Evolutionary conservation across 2,888 invertebrate genomes (phyloP).

Genomic region (Scaptomyza flava): DNA sequence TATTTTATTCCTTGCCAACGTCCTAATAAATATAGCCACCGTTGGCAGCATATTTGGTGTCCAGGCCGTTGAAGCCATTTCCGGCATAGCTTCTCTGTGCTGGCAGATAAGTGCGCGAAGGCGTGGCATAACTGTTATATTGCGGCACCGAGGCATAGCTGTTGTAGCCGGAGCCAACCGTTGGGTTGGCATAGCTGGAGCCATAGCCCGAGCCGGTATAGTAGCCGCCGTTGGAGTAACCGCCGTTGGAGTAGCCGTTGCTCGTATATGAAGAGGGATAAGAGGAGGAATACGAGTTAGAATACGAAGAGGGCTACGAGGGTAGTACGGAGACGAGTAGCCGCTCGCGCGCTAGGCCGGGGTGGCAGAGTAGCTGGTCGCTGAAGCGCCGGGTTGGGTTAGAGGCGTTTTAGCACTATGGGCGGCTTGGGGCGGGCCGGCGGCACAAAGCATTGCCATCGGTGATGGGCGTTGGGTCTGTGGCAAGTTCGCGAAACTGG

Average conservation of each 20-base stretch:
- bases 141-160: slow-evolving; percentile 59
- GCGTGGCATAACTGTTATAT: slow-evolving; percentile 56
- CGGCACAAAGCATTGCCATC: too few species aligned
- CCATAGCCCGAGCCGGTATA: slow-evolving; percentile 32
- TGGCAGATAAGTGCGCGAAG: slow-evolving; percentile 59
- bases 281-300: slow-evolving; percentile 10
- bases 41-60: slow-evolving; percentile 75
- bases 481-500: too few species aligned
- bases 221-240: slow-evolving; percentile 34
- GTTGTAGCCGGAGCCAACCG: slow-evolving; percentile 29
- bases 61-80: slow-evolving; percentile 56
- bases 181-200: slow-evolving; percentile 15
- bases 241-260: slow-evolving; percentile 1
- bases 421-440: too few species aligned
- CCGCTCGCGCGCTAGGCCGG: too few species aligned
- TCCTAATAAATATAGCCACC: slow-evolving; percentile 79
- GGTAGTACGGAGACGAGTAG: slow-evolving; percentile 43
- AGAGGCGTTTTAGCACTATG: too few species aligned
- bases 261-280: slow-evolving; percentile 54
- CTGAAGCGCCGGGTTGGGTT: too few species aligned
- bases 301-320: slow-evolving; percentile 44
- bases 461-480: too few species aligned
- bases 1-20: background rate
- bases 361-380: too few species aligned
- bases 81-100: slow-evolving; percentile 37